These are phyloP conservation scores for Thymelicus sylvestris DNA, from an alignment of 2,888 invertebrate genomes.

Conservation along the genomic window DNA sequence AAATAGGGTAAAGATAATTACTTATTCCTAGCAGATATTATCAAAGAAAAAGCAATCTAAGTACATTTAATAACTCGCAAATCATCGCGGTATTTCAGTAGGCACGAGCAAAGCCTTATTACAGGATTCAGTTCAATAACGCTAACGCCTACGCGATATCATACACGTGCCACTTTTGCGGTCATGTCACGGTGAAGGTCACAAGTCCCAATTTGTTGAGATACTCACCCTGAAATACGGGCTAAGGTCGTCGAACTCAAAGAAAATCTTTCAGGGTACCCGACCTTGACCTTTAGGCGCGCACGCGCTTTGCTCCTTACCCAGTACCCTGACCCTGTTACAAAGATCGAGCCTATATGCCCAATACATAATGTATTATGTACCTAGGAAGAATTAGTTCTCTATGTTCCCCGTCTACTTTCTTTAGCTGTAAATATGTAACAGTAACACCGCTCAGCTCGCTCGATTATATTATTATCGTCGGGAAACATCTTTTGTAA, in stretches of 20 bases:
- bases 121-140: constrained; percentile 47
- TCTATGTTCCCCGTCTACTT: constrained; percentile 13
- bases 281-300: constrained; percentile 81
- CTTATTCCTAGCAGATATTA: background rate
- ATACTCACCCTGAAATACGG: constrained; percentile 75
- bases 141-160: constrained; percentile 61
- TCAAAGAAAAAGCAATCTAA: background rate
- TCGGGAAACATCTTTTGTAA: background rate
- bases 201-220: constrained; percentile 58
- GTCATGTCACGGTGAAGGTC: constrained; percentile 76
- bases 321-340: constrained; percentile 81
- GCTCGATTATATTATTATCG: background rate
- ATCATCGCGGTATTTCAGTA: background rate
- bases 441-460: constrained; percentile 12
- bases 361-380: constrained; percentile 39
- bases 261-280: constrained; percentile 81
- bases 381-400: constrained; percentile 23
- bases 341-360: constrained; percentile 62
- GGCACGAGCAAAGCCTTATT: constrained; percentile 8
- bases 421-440: constrained; percentile 13
- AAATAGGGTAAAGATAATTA: background rate
- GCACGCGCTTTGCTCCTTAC: constrained; percentile 75
- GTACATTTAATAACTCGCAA: background rate
- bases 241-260: constrained; percentile 73
- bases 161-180: constrained; percentile 73